Evolutionary conservation across 2,797 vertebrate genomes (phyloP).

Genomic region (Brachyalestes nurse): DNA sequence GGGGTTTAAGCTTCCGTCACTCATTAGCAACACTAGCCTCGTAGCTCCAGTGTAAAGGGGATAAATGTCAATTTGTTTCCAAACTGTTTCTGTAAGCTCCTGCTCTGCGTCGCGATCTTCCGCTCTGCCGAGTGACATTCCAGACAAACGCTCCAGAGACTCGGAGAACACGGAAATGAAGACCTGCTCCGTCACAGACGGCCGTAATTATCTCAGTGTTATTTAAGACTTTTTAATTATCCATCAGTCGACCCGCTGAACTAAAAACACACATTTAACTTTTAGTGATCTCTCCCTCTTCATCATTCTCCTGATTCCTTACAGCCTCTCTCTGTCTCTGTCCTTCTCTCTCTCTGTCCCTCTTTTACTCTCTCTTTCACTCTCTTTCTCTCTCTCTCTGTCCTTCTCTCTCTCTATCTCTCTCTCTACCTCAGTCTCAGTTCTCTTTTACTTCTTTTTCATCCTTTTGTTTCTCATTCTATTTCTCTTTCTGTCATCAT

Average conservation of each 20-base stretch:
- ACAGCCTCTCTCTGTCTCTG: not conserved
- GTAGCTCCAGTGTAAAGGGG: too few species aligned
- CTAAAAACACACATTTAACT: conserved; percentile 20
- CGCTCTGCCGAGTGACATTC: conserved; percentile 36
- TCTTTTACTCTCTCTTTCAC: not conserved
- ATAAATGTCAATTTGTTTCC: too few species aligned
- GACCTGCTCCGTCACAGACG: conserved; percentile 21
- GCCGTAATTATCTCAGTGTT: conserved; percentile 36
- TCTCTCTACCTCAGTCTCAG: not conserved
- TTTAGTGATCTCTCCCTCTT: not conserved
- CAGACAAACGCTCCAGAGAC: conserved; percentile 30
- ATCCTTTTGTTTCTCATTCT: too few species aligned
- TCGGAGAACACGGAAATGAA: not conserved
- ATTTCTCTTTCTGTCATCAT: too few species aligned
- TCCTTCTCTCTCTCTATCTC: not conserved
- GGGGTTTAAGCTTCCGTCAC: too few species aligned
- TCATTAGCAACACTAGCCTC: too few species aligned
- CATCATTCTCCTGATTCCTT: not conserved
- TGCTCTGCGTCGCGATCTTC: too few species aligned
- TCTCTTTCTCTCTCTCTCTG: not conserved
- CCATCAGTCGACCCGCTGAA: conserved; percentile 28
- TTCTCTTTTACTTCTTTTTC: too few species aligned
- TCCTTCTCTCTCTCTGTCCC: not conserved
- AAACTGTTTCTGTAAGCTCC: too few species aligned
- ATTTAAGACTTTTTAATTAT: conserved; percentile 50